Conservation (phyloP, 2,113 vertebrate species). For the Alethe castanea region DNA sequence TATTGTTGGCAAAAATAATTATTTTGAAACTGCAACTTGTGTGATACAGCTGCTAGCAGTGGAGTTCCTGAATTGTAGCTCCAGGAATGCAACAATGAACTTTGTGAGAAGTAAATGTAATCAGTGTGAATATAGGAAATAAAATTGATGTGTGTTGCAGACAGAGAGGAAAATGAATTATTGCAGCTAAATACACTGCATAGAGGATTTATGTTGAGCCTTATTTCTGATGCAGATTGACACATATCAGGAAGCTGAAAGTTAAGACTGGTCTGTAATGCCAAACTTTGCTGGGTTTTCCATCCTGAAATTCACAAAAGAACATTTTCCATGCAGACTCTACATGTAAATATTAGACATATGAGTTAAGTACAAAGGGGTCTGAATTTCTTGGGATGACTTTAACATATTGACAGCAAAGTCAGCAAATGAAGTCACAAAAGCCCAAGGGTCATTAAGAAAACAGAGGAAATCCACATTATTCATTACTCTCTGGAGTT, state of each 20-base stretch:
- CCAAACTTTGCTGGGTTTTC: neutral
- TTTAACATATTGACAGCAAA: neutral
- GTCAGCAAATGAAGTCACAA: neutral
- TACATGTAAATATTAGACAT: neutral
- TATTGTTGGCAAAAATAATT: neutral
- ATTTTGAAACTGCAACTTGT: neutral
- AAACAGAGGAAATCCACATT: neutral
- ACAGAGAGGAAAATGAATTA: neutral
- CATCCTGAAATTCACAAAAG: neutral
- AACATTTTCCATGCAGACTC: fast-evolving
- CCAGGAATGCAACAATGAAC: neutral
- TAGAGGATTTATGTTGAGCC: neutral
- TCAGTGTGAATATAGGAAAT: neutral
- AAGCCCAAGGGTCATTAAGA: neutral
- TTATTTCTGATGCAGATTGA: neutral
- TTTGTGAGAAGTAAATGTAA: neutral
- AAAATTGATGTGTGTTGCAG: neutral
- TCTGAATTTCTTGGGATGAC: neutral
- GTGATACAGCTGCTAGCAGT: neutral
- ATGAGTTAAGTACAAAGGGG: neutral
- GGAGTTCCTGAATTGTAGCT: neutral
- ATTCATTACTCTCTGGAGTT: neutral
- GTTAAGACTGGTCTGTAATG: neutral
- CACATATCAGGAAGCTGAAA: neutral
- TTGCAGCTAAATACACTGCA: neutral